phyloP scores from a whole-genome alignment of 2,113 vertebrate genomes.

The Cephalopholis sonnerati region DNA sequence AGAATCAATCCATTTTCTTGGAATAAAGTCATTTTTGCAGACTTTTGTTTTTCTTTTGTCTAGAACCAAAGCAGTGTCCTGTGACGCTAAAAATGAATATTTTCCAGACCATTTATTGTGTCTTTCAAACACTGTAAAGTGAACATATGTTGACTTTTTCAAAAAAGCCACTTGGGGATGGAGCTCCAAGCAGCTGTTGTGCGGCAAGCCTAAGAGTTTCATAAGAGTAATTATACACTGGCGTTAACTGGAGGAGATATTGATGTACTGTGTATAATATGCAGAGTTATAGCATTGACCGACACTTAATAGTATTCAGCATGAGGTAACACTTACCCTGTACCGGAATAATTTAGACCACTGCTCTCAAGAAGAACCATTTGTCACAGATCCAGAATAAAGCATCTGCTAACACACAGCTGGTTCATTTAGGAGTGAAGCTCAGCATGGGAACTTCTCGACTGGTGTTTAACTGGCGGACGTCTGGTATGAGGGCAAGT shows the following conservation, averaged over 20 bases:
- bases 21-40: conserved; percentile 5
- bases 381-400: conserved; percentile 20
- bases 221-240: conserved; percentile 22
- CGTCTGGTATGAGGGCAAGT: not conserved
- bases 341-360: conserved; percentile 13
- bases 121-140: conserved; percentile 42
- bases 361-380: conserved; percentile 9
- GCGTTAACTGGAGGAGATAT: conserved; percentile 7
- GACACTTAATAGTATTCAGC: not conserved
- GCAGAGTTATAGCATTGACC: not conserved
- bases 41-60: conserved; percentile 26
- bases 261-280: not conserved
- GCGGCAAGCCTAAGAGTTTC: not conserved
- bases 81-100: conserved; percentile 11
- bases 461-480: conserved; percentile 13
- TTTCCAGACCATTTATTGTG: conserved; percentile 47
- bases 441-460: conserved; percentile 16
- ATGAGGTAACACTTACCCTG: conserved; percentile 19
- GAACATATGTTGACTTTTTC: conserved; percentile 43
- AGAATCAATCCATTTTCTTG: conserved; percentile 2
- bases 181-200: conserved; percentile 55
- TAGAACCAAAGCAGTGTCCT: conserved; percentile 3
- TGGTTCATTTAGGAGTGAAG: conserved; percentile 8
- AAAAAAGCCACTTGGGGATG: conserved; percentile 12
- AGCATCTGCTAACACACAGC: conserved; percentile 44